Base-by-base conservation (phyloP, 92 coral and sea anemone genomes). In the Epizoanthus stellaris region DNA sequence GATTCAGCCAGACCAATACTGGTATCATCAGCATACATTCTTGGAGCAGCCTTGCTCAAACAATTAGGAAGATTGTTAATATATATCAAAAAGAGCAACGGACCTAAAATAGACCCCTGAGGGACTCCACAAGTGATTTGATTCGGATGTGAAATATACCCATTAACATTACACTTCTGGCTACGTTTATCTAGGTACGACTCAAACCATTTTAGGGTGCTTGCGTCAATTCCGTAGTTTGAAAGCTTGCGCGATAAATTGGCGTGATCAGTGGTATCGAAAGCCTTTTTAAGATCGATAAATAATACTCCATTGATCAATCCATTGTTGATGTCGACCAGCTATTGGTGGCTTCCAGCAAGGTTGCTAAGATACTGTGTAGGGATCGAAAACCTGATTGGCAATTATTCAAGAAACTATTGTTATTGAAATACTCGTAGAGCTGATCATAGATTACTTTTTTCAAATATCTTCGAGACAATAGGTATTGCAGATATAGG, bases 191-290 rank as follows among this genome's bases (percentile, higher is more conserved):
- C 36, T 2, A 30, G 36, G 36, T 30, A 30, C 36, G 36, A 30
- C 36, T 30, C 36, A 1, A 67, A 67, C 72, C 72, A 67, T 42
- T 67, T 67, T 67, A 67, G 72, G 38, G 30, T 21, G 40, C 30
- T 67, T 67, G 0, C 72, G 72, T 67, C 42, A 42, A 67, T 67
- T 25, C 42, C 72, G 72, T 67, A 67, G 13, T 21, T 6, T 67
- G 72, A 67, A 61, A 79, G 57, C 23, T 58, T 79, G 49, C 34
- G 11, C 36, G 34, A 38, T 53, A 62, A 68, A 79, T 62, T 79
- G 70, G 52, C 20, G 71, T 79, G 84, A 79, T 79, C 70, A 60
- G 62, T 79, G 49, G 84, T 60, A 30, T 79, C 56, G 70, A 79
- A 79, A 30, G 36, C 36, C 36, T 30, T 30, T 30, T 30, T 30